Base-by-base conservation (phyloP, 2,888 invertebrate genomes). In the Copidosoma aretas region DNA sequence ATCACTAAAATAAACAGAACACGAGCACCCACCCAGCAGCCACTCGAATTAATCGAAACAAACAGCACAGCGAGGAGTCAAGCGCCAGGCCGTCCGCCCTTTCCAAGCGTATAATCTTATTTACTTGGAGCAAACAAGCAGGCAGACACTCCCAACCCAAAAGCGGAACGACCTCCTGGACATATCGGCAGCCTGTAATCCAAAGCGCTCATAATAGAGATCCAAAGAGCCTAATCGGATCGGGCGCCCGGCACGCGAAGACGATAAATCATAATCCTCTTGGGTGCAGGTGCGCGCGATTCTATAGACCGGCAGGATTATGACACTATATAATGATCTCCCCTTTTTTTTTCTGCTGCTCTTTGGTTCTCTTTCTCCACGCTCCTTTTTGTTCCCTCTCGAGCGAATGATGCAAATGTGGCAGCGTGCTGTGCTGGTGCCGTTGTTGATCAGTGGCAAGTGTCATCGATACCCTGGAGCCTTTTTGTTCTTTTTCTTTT, bases 201-300 rank as follows among this genome's bases (percentile, higher is more conserved):
- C 59, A 41, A 60, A 64, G 53, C 15, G 43, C 15, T 8, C 32
- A 46, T 12, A 46, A 46, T 8, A 46, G 60, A 68, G 62, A 65
- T 58, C 60, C 32, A 58, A 71, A 67, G 60, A 60, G 60, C 57
- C 62, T 73, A 72, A 75, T 75, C 75, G 73, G 74, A 75, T 75
- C 75, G 75, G 68, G 43, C 66, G 59, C 68, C 70, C 67, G 68
- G 67, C 72, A 61, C 46, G 72, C 51, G 64, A 22, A 22, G 52
- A 65, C 64, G 73, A 75, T 75, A 73, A 67, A 71, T 71, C 70
- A 73, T 64, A 69, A 70, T 68, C 67, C 68, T 67, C 60, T 61
- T 52, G 49, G 64, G 64, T 8, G 15, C 2, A 46, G 43, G 43
- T 12, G 3, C 71, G 63, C 19, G 61, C 60, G 49, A 57, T 3